These are phyloP conservation scores for Metridium senile DNA, from an alignment of 92 coral and sea anemone genomes.

Conservation along the genomic window DNA sequence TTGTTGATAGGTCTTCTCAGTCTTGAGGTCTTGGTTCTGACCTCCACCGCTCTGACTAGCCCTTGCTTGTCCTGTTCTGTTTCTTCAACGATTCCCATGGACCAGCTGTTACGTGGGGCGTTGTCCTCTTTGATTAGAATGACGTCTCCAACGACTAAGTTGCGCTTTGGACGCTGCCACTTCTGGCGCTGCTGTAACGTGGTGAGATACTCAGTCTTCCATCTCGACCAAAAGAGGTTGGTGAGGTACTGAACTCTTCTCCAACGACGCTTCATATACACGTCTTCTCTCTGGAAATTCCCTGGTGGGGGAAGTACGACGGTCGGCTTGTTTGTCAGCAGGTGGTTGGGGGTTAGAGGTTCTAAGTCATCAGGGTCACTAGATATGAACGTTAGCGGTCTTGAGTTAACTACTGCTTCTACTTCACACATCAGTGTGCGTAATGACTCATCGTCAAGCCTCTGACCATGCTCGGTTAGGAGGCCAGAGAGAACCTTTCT, in stretches of 20 bases:
- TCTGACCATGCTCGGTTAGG: too few species aligned
- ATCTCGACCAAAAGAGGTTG: background rate
- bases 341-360: too few species aligned
- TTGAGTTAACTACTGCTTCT: too few species aligned
- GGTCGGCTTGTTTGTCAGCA: too few species aligned
- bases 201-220: background rate
- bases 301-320: too few species aligned
- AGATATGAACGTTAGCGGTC: too few species aligned
- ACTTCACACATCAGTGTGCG: too few species aligned
- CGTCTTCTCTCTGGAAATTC: too few species aligned
- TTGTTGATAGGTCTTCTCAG: conserved; percentile 25
- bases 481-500: too few species aligned
- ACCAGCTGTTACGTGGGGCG: conserved; percentile 16
- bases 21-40: background rate
- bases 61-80: conserved; percentile 14
- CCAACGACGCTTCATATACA: too few species aligned
- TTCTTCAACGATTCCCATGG: background rate
- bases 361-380: too few species aligned
- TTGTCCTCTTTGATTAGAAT: conserved; percentile 3
- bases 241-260: background rate
- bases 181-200: conserved; percentile 17
- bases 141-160: background rate
- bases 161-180: conserved; percentile 12
- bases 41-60: conserved; percentile 18
- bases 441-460: too few species aligned